These are phyloP conservation scores for Sipha flava DNA, from an alignment of 1,140 invertebrate species.

Conservation along the genomic window DNA sequence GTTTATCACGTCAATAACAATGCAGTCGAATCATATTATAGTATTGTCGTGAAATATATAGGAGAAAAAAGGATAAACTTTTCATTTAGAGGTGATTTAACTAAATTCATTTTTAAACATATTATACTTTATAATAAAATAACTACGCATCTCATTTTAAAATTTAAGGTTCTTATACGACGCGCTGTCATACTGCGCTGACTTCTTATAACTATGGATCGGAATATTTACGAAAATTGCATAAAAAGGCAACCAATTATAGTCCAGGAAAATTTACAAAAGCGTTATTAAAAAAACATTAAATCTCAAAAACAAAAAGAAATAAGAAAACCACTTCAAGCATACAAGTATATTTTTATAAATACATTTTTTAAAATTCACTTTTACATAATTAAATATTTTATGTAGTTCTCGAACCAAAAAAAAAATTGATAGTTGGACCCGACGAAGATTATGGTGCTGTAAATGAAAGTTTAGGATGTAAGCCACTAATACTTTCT, in stretches of 20 bases:
- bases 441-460: neutral
- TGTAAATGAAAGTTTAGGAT: neutral
- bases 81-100: neutral
- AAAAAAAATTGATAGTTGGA: neutral
- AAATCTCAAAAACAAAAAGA: neutral
- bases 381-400: too few relatives aligned
- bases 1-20: neutral
- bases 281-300: neutral
- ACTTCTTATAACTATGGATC: neutral
- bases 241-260: neutral
- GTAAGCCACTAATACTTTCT: neutral
- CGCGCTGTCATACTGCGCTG: neutral
- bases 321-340: neutral
- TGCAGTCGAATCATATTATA: neutral
- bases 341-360: neutral
- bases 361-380: too few relatives aligned
- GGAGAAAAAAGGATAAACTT: neutral
- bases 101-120: too few relatives aligned
- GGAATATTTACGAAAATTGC: neutral
- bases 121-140: neutral
- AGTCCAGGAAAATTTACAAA: slow-evolving; percentile 2
- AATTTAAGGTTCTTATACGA: neutral
- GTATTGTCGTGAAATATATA: neutral
- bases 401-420: neutral
- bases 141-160: neutral